Evolutionary conservation across 2,797 vertebrate genomes (phyloP), one percentile per base, ranked within the genome.

Genomic region (Cryptoblepharus egeriae): DNA sequence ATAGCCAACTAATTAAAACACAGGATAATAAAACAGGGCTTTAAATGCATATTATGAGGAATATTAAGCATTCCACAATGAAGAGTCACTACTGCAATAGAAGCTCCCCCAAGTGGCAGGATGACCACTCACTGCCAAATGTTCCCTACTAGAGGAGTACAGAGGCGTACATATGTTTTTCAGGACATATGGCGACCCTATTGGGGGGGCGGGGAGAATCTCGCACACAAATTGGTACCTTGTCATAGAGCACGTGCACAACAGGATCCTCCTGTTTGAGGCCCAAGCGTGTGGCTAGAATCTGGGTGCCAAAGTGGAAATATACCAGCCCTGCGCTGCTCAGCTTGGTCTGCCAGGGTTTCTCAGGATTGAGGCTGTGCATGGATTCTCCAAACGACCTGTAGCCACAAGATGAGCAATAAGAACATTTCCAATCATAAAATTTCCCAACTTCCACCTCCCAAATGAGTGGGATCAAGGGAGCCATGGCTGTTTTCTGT

Each of bases 301-400:
- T 92, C 68, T 91, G 95, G 39, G 87, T 93, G 35, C 98, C 98
- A 8, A 98, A 99, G 92, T 99, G 97, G 16, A 97, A 90, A 76
- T 99, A 99, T 18, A 99, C 91, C 77, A 99, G 91, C 42, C 98
- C 98, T 0, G 98, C 98, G 0, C 98, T 99, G 96, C 98, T 99
- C 90, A 99, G 95, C 92, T 97, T 98, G 15, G 98, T 99, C 88
- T 93, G 94, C 98, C 98, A 99, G 0, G 95, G 96, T 91, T 98
- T 99, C 84, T 96, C 96, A 0, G 97, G 97, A 83, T 91, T 93
- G 76, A 99, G 93, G 90, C 96, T 98, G 80, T 90, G 94, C 96
- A 98, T 99, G 73, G 86, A 97, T 70, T 97, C 96, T 0, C 82
- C 12, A 85, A 99, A 99, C 5, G 96, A 96, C 92, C 98, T 99